Base-by-base conservation (phyloP, 2,113 vertebrate species). In the Sylvia atricapilla region DNA sequence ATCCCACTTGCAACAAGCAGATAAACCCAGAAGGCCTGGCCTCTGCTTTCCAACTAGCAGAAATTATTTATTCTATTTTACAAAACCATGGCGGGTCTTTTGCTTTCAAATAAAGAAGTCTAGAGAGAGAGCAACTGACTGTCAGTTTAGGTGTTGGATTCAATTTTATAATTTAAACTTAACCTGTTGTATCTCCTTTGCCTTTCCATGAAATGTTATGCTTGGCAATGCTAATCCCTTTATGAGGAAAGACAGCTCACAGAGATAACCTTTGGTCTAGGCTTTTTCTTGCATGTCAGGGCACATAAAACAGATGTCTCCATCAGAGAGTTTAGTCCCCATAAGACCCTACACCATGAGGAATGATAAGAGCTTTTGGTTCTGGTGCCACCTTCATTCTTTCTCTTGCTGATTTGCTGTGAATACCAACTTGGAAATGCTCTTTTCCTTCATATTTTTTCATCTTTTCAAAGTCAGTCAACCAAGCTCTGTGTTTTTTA, bases 231-330 rank as follows among this genome's bases (percentile, higher is more conserved):
- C 87, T 95, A 93, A 97, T 97, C 85, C 67, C 53, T 96, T 94
- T 92, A 87, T 89, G 89, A 97, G 91, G 70, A 58, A 39, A 81
- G 93, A 82, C 49, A 77, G 27, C 50, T 82, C n/a, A 6, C 5
- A 66, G 90, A 92, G 96, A 96, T 95, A 97, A 97, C 84, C 86
- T 97, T 74, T 52, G 49, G 41, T 84, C 58, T 70, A 37, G 23
- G 67, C 69, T 93, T 93, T 95, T 96, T 37, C 89, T 93, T 88
- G 39, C 55, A 23, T 0, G 2, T 93, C 94, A 93, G 49, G 68
- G 43, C 64, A 28, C 67, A 56, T 90, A 60, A 95, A 82, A 81
- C 79, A 94, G 91, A 96, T 53, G n/a, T 60, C 70, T 96, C 41
- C 25, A 31, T 84, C 70, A 44, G n/a, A 64, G 41, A 39, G 50